Evolutionary conservation across 2,888 invertebrate genomes (phyloP), one percentile per base, ranked within the genome.

Genomic region (Meiosimyza decipiens): DNA sequence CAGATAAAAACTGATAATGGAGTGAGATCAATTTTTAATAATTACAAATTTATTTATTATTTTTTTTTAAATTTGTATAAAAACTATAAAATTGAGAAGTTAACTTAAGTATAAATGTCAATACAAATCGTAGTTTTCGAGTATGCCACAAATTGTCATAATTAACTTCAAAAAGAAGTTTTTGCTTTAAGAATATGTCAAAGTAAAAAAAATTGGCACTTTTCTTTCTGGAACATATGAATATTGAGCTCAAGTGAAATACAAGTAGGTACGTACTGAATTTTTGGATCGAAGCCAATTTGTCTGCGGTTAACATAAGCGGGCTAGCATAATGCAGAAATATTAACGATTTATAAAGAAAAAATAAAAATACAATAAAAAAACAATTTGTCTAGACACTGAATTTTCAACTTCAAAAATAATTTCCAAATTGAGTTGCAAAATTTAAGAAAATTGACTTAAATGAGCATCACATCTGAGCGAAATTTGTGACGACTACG

Each of bases 231-330:
- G 67, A 67, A 67, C 55, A 47, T 47, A 47, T 12, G 15, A 13
- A 33, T 47, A 54, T 57, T 15, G 67, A 15, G 64, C 22, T 28
- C 18, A 13, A 54, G 28, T 16, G 54, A 40, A 40, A 40, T 9
- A 28, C 52, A 57, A 59, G 15, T 16, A 57, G 49, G 15, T 16
- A 59, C 9, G 47, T 47, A 49, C 6, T 57, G 51, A 40, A 55
- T 54, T 72, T 71, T 74, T 76, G 73, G 74, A 73, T 11, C 52
- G 55, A 59, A 15, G 76, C 76, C 74, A 73, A 74, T 71, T 57
- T 71, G 76, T 65, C 73, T 75, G 73, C 67, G 71, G 66, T 65
- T 54, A n/a, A 50, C 40, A 40, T 40, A 40, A 40, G 40, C 40
- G 6, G 6, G 22, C 64, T 12, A 51, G 18, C 49, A 50, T 60